Evolutionary conservation across 2,113 vertebrate genomes (phyloP).

Genomic region (Cyanoramphus novaezelandiae): DNA sequence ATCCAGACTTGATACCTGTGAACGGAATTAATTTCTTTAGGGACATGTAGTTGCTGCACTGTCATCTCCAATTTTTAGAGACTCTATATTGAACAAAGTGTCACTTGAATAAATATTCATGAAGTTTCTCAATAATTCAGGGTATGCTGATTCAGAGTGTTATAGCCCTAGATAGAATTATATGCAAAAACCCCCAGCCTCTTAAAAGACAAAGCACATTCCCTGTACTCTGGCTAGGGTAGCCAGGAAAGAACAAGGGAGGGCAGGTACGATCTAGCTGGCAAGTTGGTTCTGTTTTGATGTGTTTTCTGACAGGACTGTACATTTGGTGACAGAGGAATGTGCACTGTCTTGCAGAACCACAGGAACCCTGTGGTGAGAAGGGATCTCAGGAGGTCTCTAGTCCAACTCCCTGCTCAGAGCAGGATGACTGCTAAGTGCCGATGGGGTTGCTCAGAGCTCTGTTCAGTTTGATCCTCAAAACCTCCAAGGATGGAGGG

Average conservation of each 20-base stretch:
- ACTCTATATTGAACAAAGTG: not conserved
- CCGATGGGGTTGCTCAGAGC: not conserved
- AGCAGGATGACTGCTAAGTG: not conserved
- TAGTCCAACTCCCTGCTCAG: not conserved
- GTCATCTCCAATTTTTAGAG: conserved; percentile 31
- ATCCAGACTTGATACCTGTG: conserved; percentile 24
- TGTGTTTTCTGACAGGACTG: not conserved
- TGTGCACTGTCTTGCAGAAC: not conserved
- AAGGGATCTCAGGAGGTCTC: not conserved
- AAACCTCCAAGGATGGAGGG: not conserved
- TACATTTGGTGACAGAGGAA: not conserved
- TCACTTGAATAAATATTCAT: conserved; percentile 55
- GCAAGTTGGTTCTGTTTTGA: not conserved
- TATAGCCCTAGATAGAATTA: not conserved
- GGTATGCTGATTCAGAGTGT: not conserved
- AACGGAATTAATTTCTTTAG: conserved; percentile 54
- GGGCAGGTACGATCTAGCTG: not conserved
- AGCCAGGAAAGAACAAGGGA: not conserved
- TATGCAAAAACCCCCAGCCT: not conserved
- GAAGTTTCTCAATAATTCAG: conserved; percentile 64
- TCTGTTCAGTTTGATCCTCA: not conserved
- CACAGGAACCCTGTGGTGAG: not conserved
- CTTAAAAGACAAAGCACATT: not conserved
- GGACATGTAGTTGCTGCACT: not conserved
- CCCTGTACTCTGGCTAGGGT: not conserved